These are phyloP conservation scores for Lepetodrilus schrolli DNA, from an alignment of 2,888 invertebrate genomes.

Conservation along the genomic window DNA sequence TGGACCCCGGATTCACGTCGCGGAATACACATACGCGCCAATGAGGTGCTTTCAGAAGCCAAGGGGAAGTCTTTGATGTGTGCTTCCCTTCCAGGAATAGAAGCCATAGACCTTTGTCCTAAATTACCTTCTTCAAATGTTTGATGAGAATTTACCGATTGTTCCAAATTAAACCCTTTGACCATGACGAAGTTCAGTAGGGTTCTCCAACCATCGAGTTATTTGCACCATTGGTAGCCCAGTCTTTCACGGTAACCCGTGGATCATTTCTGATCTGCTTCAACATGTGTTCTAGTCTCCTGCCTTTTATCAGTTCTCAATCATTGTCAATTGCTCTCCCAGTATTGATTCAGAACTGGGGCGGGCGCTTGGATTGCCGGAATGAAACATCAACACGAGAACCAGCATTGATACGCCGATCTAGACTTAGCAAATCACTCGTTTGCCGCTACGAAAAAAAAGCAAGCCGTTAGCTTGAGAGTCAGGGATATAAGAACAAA, in stretches of 20 bases:
- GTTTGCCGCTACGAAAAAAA: neutral
- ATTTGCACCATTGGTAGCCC: neutral
- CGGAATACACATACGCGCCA: neutral
- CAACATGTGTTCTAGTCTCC: constrained; percentile 14
- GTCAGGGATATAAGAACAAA: constrained; percentile 16
- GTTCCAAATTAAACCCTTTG: constrained; percentile 15
- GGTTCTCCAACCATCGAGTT: neutral
- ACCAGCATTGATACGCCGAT: neutral
- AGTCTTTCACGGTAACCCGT: neutral
- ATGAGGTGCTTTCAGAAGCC: neutral
- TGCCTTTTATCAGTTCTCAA: constrained; percentile 27
- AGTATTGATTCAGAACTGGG: neutral
- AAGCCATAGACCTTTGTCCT: neutral
- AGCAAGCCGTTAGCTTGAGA: neutral
- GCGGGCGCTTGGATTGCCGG: neutral
- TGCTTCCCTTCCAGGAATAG: neutral
- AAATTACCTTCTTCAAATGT: neutral
- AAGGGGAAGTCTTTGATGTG: neutral
- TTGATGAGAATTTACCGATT: constrained; percentile 12
- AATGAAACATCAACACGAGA: constrained; percentile 24
- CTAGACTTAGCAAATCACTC: constrained; percentile 1
- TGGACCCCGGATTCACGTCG: neutral
- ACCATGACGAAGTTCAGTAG: neutral
- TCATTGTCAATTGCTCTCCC: constrained; percentile 22
- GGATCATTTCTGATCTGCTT: constrained; percentile 18